Evolutionary conservation across 2,888 invertebrate species (phyloP).

Genomic region (Thecophora atra): DNA sequence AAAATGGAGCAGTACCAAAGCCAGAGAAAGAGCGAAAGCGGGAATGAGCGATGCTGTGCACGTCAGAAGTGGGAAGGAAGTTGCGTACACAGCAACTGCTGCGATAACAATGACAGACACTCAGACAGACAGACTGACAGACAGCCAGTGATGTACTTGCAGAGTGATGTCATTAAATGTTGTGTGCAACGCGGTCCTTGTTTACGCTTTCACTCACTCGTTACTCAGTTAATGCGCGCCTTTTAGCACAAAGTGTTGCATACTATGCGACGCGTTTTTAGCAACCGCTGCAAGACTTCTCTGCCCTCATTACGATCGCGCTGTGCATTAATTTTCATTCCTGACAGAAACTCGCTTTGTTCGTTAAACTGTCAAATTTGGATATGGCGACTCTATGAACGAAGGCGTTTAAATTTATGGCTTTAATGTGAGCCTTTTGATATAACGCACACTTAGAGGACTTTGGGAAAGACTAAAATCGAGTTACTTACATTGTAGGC

Average conservation of each 20-base stretch:
- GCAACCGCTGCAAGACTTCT: slow-evolving; percentile 3
- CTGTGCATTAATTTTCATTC: not conserved
- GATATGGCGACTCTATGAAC: no score
- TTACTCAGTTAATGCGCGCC: slow-evolving; percentile 10
- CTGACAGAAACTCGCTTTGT: no score
- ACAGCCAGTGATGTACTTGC: not conserved
- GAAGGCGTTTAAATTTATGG: no score
- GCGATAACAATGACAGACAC: not conserved
- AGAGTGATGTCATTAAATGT: slow-evolving; percentile 1
- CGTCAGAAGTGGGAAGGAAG: not conserved
- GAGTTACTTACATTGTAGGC: not conserved
- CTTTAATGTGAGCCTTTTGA: no score
- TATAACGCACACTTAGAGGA: no score
- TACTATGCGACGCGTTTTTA: slow-evolving; percentile 17
- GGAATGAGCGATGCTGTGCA: not conserved
- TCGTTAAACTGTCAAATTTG: no score
- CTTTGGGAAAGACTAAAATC: no score
- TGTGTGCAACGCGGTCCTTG: not conserved
- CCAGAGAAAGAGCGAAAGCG: not conserved
- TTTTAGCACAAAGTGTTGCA: slow-evolving; percentile 20
- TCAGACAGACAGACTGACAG: slow-evolving; percentile 16
- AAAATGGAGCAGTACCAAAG: not conserved
- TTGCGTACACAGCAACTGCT: not conserved
- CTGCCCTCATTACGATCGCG: not conserved
- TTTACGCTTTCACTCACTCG: not conserved